Evolutionary conservation across 2,797 vertebrate species (phyloP).

Genomic region (Hoplostethus atlanticus): DNA sequence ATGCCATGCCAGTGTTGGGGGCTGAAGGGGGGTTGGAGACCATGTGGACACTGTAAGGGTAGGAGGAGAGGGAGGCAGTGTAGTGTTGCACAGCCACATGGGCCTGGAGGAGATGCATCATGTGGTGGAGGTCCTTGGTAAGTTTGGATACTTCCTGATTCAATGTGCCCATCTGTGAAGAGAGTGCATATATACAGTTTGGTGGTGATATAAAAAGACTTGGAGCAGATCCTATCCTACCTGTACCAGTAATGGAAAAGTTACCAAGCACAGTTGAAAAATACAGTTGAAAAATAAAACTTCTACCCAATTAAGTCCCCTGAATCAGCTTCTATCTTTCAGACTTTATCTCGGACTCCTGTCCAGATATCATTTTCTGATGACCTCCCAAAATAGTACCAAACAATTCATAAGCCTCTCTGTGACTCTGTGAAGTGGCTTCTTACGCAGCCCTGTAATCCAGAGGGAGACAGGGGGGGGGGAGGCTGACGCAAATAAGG

Average conservation of each 20-base stretch:
- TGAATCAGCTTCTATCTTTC: slow-evolving; percentile 22
- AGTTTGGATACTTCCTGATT: slow-evolving; percentile 94
- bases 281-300: slow-evolving; percentile 2
- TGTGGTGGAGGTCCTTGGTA: slow-evolving; percentile 89
- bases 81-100: slow-evolving; percentile 80
- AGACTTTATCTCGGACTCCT: slow-evolving; percentile 33
- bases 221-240: not conserved
- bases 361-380: slow-evolving; percentile 21
- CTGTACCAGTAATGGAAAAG: not conserved
- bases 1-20: slow-evolving; percentile 55
- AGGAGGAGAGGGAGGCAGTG: slow-evolving; percentile 66
- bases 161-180: slow-evolving; percentile 88
- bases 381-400: slow-evolving; percentile 33
- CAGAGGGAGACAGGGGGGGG: slow-evolving; percentile 14
- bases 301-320: slow-evolving; percentile 9
- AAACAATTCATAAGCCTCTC: slow-evolving; percentile 25
- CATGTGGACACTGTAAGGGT: slow-evolving; percentile 69
- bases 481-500: slow-evolving; percentile 50
- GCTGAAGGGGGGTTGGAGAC: slow-evolving; percentile 53
- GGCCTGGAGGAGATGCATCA: slow-evolving; percentile 90
- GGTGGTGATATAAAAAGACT: not conserved
- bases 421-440: slow-evolving; percentile 35
- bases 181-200: slow-evolving; percentile 32
- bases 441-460: slow-evolving; percentile 31
- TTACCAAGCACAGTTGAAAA: not conserved